Evolutionary conservation across 2,113 vertebrate species (phyloP).

Genomic region (Phrynosoma platyrhinos): DNA sequence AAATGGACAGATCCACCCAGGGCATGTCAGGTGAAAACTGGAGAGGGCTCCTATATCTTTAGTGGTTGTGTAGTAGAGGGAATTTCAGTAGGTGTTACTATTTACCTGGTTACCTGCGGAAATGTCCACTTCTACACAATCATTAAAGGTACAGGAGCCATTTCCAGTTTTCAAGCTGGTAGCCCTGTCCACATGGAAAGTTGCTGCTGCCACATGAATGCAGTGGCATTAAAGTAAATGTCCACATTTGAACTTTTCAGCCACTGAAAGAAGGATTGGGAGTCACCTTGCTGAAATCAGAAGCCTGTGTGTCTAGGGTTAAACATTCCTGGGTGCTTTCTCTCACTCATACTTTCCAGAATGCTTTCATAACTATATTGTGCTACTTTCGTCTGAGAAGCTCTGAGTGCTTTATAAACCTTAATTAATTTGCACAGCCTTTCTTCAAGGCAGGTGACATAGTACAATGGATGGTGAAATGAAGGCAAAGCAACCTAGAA

Average conservation of each 20-base stretch:
- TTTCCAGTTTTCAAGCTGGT: no score
- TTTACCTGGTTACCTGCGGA: no score
- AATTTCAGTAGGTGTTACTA: no score
- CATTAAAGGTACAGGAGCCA: no score
- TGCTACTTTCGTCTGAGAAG: neutral
- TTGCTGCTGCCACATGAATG: neutral
- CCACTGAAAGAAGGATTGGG: neutral
- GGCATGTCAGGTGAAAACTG: no score
- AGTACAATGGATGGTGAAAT: neutral
- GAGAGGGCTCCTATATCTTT: no score
- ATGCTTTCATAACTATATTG: neutral
- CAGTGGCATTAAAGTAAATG: neutral
- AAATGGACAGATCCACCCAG: neutral
- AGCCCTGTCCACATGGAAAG: neutral
- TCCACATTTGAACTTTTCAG: neutral
- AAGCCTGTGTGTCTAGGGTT: neutral
- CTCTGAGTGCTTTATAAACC: neutral
- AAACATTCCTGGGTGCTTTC: neutral
- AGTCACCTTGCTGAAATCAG: neutral
- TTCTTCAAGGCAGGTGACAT: neutral
- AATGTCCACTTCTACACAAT: no score
- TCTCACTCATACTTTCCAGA: neutral
- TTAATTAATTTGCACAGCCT: slow-evolving; percentile 1
- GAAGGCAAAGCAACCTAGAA: neutral
- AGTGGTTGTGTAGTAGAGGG: no score